Evolutionary conservation across 2,888 invertebrate genomes (phyloP).

Genomic region (Laspeyria flexula): DNA sequence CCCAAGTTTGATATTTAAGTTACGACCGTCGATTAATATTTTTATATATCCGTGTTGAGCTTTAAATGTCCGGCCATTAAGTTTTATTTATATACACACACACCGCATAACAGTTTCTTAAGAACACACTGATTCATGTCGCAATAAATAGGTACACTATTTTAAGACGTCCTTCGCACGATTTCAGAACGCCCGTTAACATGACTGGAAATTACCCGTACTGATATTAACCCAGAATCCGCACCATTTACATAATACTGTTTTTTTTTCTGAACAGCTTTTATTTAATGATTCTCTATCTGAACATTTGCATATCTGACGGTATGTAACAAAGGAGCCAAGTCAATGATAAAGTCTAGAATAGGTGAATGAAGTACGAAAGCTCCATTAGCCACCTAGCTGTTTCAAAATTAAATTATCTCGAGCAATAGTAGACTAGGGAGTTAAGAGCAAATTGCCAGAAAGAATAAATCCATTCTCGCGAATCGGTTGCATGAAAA

Average conservation of each 20-base stretch:
- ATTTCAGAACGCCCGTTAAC: conserved; percentile 71
- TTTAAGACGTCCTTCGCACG: conserved; percentile 81
- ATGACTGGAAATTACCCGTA: conserved; percentile 70
- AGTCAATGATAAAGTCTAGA: conserved; percentile 44
- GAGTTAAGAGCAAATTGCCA: conserved; percentile 75
- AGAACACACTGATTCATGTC: conserved; percentile 68
- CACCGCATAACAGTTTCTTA: conserved; percentile 54
- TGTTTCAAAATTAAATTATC: conserved; percentile 70
- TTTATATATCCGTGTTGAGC: conserved; percentile 50
- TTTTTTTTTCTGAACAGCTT: conserved; percentile 47
- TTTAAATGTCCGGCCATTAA: conserved; percentile 46
- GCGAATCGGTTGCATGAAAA: conserved; percentile 82
- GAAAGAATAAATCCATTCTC: conserved; percentile 81
- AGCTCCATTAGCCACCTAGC: conserved; percentile 62
- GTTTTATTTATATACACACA: conserved; percentile 51
- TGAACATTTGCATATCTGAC: conserved; percentile 45
- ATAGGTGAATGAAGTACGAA: conserved; percentile 58
- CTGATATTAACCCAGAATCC: conserved; percentile 68
- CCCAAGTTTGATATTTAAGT: conserved; percentile 60
- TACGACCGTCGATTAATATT: conserved; percentile 51
- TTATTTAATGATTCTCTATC: conserved; percentile 49
- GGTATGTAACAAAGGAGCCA: conserved; percentile 45
- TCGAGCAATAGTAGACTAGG: conserved; percentile 62
- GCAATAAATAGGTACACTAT: conserved; percentile 76
- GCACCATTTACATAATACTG: conserved; percentile 60